Percentiles rank a stretch among this genome's conserved stretches.
phyloP scores from a whole-genome alignment of 2,113 vertebrate genomes.

The Cyphomyrus plagiostoma region DNA sequence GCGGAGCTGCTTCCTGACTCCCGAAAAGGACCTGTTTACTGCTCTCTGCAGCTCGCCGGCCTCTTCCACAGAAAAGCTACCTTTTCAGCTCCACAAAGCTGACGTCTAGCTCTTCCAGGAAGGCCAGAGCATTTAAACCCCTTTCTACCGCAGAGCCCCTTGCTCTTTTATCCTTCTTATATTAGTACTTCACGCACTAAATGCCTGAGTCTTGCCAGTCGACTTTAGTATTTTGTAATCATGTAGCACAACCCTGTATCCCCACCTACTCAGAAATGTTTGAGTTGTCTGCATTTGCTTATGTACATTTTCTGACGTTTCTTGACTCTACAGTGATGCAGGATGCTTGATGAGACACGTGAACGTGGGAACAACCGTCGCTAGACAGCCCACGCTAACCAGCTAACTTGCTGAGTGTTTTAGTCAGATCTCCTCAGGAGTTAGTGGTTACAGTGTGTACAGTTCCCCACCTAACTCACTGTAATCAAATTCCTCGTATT shows the following conservation, averaged over 20 bases:
- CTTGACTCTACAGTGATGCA: not conserved
- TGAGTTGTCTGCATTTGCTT: not conserved
- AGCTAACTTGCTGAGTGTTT: not conserved
- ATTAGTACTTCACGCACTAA: not conserved
- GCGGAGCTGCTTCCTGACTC: not conserved
- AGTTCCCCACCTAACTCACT: not conserved
- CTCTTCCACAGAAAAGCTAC: not conserved
- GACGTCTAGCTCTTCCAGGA: not conserved
- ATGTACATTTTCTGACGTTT: not conserved
- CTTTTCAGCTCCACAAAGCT: not conserved
- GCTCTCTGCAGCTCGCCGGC: too few relatives aligned
- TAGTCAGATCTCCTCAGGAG: not conserved
- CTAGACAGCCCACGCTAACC: not conserved
- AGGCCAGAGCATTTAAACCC: not conserved
- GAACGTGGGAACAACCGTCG: not conserved
- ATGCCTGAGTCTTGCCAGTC: conserved; percentile 6
- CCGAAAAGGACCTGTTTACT: not conserved
- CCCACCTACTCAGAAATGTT: not conserved
- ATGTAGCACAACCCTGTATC: not conserved
- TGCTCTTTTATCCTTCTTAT: not conserved
- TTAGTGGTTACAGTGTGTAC: not conserved
- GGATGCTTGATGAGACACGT: not conserved
- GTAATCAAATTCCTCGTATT: not conserved
- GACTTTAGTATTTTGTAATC: not conserved
- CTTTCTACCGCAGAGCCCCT: not conserved